Conservation (phyloP, 2,113 vertebrate genomes). For the Sturnus vulgaris region DNA sequence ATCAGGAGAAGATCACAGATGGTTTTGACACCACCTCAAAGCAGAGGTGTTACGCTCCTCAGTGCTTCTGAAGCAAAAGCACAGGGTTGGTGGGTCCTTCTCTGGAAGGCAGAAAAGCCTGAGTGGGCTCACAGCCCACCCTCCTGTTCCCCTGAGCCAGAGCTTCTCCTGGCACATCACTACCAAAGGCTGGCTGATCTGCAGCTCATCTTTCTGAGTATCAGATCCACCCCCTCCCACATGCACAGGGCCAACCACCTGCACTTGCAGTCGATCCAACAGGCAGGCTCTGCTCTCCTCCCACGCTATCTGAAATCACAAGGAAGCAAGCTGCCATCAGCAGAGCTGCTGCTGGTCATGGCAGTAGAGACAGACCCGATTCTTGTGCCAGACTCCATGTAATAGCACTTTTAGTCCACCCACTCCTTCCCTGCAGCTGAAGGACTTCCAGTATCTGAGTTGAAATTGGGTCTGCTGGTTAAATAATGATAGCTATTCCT, state of each 20-base stretch:
- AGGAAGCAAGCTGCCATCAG: background rate
- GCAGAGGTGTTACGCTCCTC: background rate
- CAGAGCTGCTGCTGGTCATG: background rate
- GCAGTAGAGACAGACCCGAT: background rate
- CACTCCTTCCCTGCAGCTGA: background rate
- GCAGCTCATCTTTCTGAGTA: background rate
- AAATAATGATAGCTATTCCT: background rate
- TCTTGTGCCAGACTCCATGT: background rate
- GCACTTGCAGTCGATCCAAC: background rate
- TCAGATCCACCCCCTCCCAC: background rate
- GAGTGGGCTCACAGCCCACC: background rate
- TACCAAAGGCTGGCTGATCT: background rate
- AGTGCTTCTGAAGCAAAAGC: background rate
- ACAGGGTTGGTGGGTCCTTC: background rate
- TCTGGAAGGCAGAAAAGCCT: background rate
- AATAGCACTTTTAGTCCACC: background rate
- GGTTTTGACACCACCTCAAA: background rate
- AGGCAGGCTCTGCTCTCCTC: background rate
- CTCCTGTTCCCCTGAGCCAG: background rate
- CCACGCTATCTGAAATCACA: background rate
- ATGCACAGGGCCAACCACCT: background rate
- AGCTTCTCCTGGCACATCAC: rapidly evolving
- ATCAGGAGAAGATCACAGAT: background rate
- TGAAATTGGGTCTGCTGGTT: background rate
- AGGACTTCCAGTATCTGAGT: background rate